These are phyloP conservation scores for Callospermophilus lateralis DNA, from an alignment of 2,113 vertebrate species.

Conservation along the genomic window DNA sequence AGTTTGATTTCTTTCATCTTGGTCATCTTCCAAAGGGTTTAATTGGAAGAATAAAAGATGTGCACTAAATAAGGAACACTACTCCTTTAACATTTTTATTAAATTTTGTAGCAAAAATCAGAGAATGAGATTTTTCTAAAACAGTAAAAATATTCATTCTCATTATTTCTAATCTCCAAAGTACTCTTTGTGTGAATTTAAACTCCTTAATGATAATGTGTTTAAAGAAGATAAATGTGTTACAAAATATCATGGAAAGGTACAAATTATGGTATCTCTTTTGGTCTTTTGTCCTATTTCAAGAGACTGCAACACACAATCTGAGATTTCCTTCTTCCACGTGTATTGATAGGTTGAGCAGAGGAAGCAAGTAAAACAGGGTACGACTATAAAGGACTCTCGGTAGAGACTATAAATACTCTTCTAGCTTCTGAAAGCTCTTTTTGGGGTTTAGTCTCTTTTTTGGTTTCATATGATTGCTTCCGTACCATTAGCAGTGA, in stretches of 20 bases:
- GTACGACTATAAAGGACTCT: conserved; percentile 26
- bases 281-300: neutral
- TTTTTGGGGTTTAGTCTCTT: conserved; percentile 9
- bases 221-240: neutral
- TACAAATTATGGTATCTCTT: neutral
- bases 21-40: neutral
- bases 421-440: conserved; percentile 57
- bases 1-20: neutral
- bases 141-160: neutral
- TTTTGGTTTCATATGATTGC: conserved; percentile 74
- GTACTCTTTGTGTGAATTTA: conserved; percentile 12
- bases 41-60: neutral
- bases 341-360: neutral
- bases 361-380: conserved; percentile 14
- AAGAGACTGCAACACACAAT: neutral
- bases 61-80: neutral
- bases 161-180: neutral
- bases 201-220: conserved; percentile 5
- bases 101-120: neutral
- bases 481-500: conserved; percentile 78
- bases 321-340: neutral
- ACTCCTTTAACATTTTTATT: neutral
- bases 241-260: neutral
- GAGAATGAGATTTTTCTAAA: neutral
- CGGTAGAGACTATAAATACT: conserved; percentile 58